phyloP scores from a whole-genome alignment of 2,797 vertebrate species.

The Chelidonichthys spinosus region DNA sequence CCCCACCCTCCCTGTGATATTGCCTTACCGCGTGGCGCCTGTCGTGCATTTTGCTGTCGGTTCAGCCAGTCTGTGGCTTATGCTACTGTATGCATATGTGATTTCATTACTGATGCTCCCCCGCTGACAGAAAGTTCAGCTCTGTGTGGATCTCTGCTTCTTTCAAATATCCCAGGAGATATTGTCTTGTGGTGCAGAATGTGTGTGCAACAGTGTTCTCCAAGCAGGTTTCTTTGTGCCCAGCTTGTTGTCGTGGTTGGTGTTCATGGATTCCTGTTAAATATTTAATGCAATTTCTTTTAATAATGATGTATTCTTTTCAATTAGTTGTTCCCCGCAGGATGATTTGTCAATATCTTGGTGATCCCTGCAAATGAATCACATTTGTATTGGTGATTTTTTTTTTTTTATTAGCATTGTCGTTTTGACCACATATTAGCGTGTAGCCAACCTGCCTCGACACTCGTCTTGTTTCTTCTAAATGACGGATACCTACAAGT shows the following conservation, averaged over 20 bases:
- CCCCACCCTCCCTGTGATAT: constrained; percentile 41
- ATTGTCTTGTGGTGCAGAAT: constrained; percentile 50
- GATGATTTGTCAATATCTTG: not conserved
- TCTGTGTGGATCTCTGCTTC: constrained; percentile 53
- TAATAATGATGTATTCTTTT: not conserved
- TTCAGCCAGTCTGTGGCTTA: constrained; percentile 65
- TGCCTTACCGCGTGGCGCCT: constrained; percentile 37
- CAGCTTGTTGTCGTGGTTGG: constrained; percentile 6
- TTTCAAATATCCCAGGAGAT: constrained; percentile 68
- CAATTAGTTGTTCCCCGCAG: not conserved
- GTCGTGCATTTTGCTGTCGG: constrained; percentile 61
- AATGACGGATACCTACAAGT: too few relatives aligned
- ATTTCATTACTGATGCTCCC: constrained; percentile 75
- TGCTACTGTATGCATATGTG: constrained; percentile 72
- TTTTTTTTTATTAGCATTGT: not conserved
- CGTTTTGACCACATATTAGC: not conserved
- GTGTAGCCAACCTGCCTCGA: too few relatives aligned
- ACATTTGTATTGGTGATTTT: not conserved
- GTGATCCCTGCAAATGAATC: not conserved
- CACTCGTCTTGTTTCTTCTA: too few relatives aligned
- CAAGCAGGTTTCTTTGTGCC: constrained; percentile 16
- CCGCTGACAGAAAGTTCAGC: constrained; percentile 69
- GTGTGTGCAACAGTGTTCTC: constrained; percentile 4
- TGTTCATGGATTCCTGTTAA: not conserved
- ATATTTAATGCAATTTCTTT: not conserved